A percentile compares a stretch with the other conserved stretches of the same genome.
phyloP scores from a whole-genome alignment of 2,797 vertebrate species.

The Telmatherina bonti region DNA sequence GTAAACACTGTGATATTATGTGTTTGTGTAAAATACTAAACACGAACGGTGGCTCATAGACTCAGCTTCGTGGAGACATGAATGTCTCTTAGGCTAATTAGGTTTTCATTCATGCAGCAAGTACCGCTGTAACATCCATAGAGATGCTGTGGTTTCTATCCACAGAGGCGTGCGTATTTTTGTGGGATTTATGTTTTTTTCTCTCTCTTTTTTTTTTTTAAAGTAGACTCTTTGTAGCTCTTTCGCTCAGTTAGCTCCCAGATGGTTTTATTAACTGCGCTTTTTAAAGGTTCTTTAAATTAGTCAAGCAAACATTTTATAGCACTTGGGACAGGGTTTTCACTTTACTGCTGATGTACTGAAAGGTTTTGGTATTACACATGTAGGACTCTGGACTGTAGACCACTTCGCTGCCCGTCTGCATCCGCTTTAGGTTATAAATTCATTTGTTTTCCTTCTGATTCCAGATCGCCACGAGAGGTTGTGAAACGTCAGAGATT shows the following conservation, averaged over 20 bases:
- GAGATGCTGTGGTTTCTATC: constrained; percentile 28
- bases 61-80: constrained; percentile 25
- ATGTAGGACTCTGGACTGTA: too few relatives aligned
- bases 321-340: constrained; percentile 18
- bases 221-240: constrained; percentile 18
- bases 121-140: constrained; percentile 12
- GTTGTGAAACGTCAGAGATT: constrained; percentile 96
- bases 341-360: constrained; percentile 27
- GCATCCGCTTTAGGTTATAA: constrained; percentile 6
- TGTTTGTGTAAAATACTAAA: constrained; percentile 25
- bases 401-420: background rate
- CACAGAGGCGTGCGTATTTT: constrained; percentile 35
- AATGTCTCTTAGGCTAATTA: constrained; percentile 30
- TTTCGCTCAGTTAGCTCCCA: constrained; percentile 14
- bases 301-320: constrained; percentile 38
- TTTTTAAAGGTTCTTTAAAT: constrained; percentile 58
- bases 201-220: too few relatives aligned
- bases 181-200: constrained; percentile 1
- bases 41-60: constrained; percentile 31
- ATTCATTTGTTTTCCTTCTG: background rate
- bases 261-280: constrained; percentile 42
- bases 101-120: constrained; percentile 31
- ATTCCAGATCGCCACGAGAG: constrained; percentile 90
- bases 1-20: background rate
- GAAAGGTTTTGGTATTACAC: constrained; percentile 2